Percentiles rank a stretch among this genome's conserved stretches.
Evolutionary conservation across 2,888 invertebrate genomes (phyloP).

Genomic region (Rhabditophanes sp.): DNA sequence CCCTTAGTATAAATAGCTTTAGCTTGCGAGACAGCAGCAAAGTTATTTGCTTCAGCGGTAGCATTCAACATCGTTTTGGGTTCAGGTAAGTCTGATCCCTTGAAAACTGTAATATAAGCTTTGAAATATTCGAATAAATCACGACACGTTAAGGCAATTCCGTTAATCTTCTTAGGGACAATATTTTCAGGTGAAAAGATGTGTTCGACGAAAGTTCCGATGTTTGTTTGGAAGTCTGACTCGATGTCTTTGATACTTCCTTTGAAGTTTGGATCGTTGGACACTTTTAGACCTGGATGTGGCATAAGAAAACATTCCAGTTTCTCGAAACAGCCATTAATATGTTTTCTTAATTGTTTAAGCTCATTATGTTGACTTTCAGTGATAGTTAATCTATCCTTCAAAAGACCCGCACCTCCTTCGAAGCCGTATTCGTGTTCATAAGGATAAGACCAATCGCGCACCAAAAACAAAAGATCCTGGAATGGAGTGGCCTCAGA

Average conservation of each 20-base stretch:
- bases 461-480: constrained; percentile 41
- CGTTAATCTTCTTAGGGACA: constrained; percentile 86
- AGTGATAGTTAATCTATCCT: constrained; percentile 62
- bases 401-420: constrained; percentile 71
- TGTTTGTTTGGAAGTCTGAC: constrained; percentile 69
- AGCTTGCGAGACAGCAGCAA: constrained; percentile 59
- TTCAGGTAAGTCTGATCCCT: constrained; percentile 90
- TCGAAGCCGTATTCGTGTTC: constrained; percentile 69
- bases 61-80: constrained; percentile 99
- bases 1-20: constrained; percentile 70
- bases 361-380: constrained; percentile 82
- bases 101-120: constrained; percentile 89
- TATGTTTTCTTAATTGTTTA: constrained; percentile 75
- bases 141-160: constrained; percentile 73
- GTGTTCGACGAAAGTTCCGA: constrained; percentile 72
- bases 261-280: constrained; percentile 74
- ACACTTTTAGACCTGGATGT: constrained; percentile 89
- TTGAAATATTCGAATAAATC: constrained; percentile 94
- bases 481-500: constrained; percentile 47
- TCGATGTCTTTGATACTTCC: no score
- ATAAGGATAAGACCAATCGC: constrained; percentile 62
- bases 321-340: constrained; percentile 73
- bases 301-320: constrained; percentile 94
- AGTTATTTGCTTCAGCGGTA: constrained; percentile 94
- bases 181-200: constrained; percentile 74